Evolutionary conservation across 2,113 vertebrate species (phyloP), one percentile per base, ranked within the genome.

Genomic region (Odocoileus hemionus): DNA sequence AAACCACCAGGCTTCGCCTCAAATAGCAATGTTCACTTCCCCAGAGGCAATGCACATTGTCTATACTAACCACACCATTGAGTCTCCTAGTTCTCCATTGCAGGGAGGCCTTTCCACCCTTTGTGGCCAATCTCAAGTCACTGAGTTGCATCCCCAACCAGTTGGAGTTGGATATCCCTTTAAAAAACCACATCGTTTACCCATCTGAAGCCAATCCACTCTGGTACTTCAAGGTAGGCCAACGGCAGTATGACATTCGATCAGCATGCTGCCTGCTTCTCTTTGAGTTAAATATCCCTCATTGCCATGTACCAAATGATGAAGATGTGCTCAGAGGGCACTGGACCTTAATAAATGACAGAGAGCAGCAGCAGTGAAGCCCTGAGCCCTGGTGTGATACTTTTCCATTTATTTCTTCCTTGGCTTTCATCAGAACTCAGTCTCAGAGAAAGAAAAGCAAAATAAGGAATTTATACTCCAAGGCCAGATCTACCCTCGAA

Each of bases 351-450:
- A 97, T 89, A 50, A 98, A 97, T 94, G 94, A 93, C 93, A 92
- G 82, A 97, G 95, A 98, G 91, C 86, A 95, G 97, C 96, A 86
- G 90, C 92, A 84, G 96, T 43, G 89, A 83, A 96, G 97, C 97
- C 98, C 91, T 95, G 98, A 97, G 97, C 78, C 91, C 97, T 89
- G 92, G 64, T 83, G 98, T 97, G 89, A 92, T 96, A 96, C 95
- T 97, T 97, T 96, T 95, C 97, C 97, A 97, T 97, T 97, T 98
- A 79, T 98, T 98, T 98, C 98, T 98, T 95, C 98, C 95, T 97
- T 98, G 96, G 91, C 91, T 97, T 96, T 97, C 95, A 98, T 98
- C 97, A 98, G 95, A 97, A 98, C 93, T 82, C 76, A 86, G 28
- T 19, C 67, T 19, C 88, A 95, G 97, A 97, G 96, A 96, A 93